Evolutionary conservation across 2,888 invertebrate species (phyloP), one percentile per base, ranked within the genome.

Genomic region (Lamellibrachia columna): DNA sequence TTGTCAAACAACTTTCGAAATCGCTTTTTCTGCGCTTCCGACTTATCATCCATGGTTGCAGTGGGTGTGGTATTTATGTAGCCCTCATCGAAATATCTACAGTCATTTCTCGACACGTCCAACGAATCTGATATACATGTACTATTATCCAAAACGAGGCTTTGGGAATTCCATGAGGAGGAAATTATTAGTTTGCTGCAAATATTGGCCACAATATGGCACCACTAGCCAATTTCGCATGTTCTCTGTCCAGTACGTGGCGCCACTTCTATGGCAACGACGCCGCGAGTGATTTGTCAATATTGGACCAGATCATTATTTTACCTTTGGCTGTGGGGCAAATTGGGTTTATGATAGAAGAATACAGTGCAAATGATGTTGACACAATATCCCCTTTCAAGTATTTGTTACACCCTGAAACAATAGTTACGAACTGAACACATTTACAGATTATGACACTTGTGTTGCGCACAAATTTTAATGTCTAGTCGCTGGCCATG

Each of bases 1-100:
- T 91, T 90, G 2, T 91, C 60, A 90, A 94, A 94, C 53, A 94
- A 60, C 53, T 93, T 90, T 55, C 91, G 92, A 91, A 92, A 94
- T 91, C 94, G 92, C 60, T 90, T 91, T n/a, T 22, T 75, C 75
- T 75, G 75, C 22, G 75, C 22, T 6, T 75, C 75, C 6, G 75
- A 15, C 75, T 22, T 75, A 75, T 40, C 40, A 40, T 75, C 75
- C 75, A 75, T 22, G 15, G 22, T 75, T 75, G 15, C 22, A 75
- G 75, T 75, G 75, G 22, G 75, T 75, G 75, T 75, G 75, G 75
- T 75, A 75, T 75, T 75, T 75, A 75, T 75, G 75, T 75, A 15
- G 75, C 15, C 75, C n/a, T 75, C 75, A 75, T 75, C 75, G 75
- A 75, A 75, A 22, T 75, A 15, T 15, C 75, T n/a, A 75, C 75